phyloP scores from a whole-genome alignment of 1,140 invertebrate genomes.

The Euglossa dilemma region DNA sequence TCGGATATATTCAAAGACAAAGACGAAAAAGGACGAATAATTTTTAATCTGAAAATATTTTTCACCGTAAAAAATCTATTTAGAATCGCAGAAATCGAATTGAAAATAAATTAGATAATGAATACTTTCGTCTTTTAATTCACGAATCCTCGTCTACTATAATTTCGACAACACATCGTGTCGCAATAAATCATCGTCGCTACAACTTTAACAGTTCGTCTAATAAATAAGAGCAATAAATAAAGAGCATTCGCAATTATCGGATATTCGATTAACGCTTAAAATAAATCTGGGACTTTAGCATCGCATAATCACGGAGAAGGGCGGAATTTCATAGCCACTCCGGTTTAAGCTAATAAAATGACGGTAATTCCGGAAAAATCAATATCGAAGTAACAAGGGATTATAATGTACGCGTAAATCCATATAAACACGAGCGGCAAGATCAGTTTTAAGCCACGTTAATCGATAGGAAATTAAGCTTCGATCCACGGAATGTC shows the following conservation, averaged over 20 bases:
- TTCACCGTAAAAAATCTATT: too few species aligned
- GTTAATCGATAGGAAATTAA: conserved; percentile 1
- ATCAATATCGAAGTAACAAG: not conserved
- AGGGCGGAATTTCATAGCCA: not conserved
- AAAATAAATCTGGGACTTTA: not conserved
- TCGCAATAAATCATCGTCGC: not conserved
- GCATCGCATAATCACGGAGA: not conserved
- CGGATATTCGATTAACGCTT: not conserved
- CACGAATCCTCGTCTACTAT: not conserved
- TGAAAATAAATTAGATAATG: too few species aligned
- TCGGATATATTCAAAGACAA: too few species aligned
- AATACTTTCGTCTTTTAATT: not conserved
- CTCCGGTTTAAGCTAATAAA: not conserved
- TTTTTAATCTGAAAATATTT: too few species aligned
- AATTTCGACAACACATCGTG: not conserved
- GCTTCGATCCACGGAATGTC: not conserved
- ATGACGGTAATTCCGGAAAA: not conserved
- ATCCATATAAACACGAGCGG: not conserved
- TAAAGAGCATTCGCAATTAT: not conserved
- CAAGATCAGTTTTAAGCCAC: not conserved
- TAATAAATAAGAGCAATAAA: not conserved
- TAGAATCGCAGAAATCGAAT: too few species aligned
- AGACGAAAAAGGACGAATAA: too few species aligned
- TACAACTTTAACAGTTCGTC: not conserved
- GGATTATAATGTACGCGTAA: not conserved